Evolutionary conservation across 2,797 vertebrate genomes (phyloP), one percentile per base, ranked within the genome.

Genomic region (Varecia variegata): DNA sequence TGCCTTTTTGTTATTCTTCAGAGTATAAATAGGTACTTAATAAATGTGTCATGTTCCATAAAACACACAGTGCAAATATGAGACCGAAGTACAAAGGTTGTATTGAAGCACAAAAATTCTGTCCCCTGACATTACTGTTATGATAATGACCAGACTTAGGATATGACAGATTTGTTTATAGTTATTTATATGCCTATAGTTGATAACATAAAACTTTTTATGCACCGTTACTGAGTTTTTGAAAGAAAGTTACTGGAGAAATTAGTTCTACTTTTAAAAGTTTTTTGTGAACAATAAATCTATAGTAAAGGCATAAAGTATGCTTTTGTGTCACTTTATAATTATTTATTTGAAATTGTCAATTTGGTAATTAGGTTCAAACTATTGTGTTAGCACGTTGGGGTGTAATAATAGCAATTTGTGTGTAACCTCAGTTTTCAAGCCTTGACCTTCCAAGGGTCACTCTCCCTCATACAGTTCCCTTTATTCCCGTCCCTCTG

Each of bases 361-460:
- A 70, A 7, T 80, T 65, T 82, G 23, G 82, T 92, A 79, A 91
- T 85, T 92, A 83, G 35, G 35, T 86, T 93, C 52, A 79, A 74
- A 68, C 8, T 13, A 8, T 74, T 68, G 0, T 80, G 1, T 67
- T 67, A 38, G 18, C 6, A 20, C 8, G 25, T 32, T 67, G 6
- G 6, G 11, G 18, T 68, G 10, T 40, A 35, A 17, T 85, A 38
- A 38, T 62, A 80, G 58, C 52, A 47, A 67, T 85, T 54, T 50
- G 30, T 71, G 58, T 8, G 25, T 12, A 67, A 54, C 32, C 30
- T 83, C 27, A 45, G 0, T 81, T 91, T 30, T 50, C 25, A 80
- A 54, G 74, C 17, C 25, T 74, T n/a, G 8, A 1, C 71, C 25
- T 89, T 45, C 3, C 7, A 77, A 79, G 80, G 87, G 27, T 65